Evolutionary conservation across 2,888 invertebrate genomes (phyloP).

Genomic region (Sesamia inferens): DNA sequence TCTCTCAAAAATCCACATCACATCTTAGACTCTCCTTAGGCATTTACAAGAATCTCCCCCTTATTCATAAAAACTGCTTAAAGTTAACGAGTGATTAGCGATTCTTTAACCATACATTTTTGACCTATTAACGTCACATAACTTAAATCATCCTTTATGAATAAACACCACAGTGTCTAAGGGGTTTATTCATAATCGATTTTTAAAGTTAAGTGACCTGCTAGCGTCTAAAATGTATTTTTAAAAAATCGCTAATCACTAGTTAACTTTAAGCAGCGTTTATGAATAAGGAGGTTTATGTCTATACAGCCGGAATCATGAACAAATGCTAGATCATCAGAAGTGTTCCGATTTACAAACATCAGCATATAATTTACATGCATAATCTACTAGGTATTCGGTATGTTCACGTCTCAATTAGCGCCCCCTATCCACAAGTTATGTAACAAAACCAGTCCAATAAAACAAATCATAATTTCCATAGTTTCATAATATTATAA

Average conservation of each 20-base stretch:
- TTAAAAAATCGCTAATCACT: no score
- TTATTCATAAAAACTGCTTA: no score
- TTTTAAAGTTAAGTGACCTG: no score
- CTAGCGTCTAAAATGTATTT: no score
- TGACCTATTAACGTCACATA: no score
- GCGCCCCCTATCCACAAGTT: slow-evolving; percentile 34
- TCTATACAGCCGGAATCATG: neutral
- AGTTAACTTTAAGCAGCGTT: no score
- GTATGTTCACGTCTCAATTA: slow-evolving; percentile 43
- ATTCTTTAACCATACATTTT: no score
- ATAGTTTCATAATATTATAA: slow-evolving; percentile 49
- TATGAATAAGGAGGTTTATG: no score
- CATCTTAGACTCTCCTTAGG: neutral
- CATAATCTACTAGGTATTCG: slow-evolving; percentile 3
- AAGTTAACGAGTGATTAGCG: no score
- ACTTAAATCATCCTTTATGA: no score
- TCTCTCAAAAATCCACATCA: neutral
- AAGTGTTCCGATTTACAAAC: slow-evolving; percentile 25
- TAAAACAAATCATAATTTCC: slow-evolving; percentile 24
- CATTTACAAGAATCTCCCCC: neutral
- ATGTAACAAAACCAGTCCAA: slow-evolving; percentile 41
- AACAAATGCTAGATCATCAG: slow-evolving; percentile 10
- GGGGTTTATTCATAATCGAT: no score
- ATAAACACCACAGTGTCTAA: no score
- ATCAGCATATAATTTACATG: slow-evolving; percentile 50